Evolutionary conservation across 2,113 vertebrate genomes (phyloP), one percentile per base, ranked within the genome.

Genomic region (Neogobius melanostomus): DNA sequence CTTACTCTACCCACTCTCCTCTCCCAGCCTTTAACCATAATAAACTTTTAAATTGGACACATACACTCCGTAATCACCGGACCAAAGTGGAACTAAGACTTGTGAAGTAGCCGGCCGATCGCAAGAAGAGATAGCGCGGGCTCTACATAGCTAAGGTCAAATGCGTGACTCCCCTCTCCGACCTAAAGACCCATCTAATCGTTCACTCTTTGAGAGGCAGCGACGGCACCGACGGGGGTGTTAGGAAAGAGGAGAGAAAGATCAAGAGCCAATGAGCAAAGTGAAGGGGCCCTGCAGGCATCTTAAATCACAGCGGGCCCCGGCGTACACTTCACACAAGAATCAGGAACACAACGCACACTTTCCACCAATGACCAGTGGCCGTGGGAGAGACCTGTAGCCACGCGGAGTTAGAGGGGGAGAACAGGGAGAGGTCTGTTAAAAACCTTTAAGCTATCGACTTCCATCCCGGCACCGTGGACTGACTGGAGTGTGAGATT

Each of bases 261-360:
- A 80, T 72, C 72, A 72, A 77, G 77, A 56, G 36, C 54, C 70
- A 75, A 66, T 63, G 68, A 69, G 70, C 65, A 64, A 72, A 73
- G 77, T 54, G 56, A 73, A 75, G 60, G 65, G 75, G 51, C 86
- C 85, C 82, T 72, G 68, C 52, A 73, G 86, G 83, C 81, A 67
- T 87, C 79, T 71, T 89, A 87, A 89, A 89, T 91, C 87, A 86
- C 65, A 59, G 64, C 85, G 69, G 66, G 82, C 79, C 76, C 80
- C 78, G 82, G 68, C 88, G 56, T 15, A 76, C 52, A 82, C 85
- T 72, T 79, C 83, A 83, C 79, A 65, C 14, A 80, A 85, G 75
- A 83, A 80, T 85, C 77, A 66, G 68, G 56, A 69, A 64, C 66
- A 69, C 64, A 61, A 76, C 65, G 82, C 72, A 74, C 51, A 59